These are phyloP conservation scores for Phoronis australis DNA, from an alignment of 2,888 invertebrate species.

Conservation along the genomic window DNA sequence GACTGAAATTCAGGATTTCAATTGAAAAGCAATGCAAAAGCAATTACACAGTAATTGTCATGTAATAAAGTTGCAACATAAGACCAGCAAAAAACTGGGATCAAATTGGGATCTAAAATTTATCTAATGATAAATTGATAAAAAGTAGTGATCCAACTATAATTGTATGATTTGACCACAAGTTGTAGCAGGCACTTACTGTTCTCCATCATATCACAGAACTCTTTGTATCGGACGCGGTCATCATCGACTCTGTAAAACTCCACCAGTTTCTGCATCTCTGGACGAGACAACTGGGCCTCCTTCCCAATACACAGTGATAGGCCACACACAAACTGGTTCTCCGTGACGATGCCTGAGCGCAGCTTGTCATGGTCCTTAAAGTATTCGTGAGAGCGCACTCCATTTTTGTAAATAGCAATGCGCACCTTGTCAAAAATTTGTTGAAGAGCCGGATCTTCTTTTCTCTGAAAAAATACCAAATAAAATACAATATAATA, in stretches of 20 bases:
- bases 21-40: too few species aligned
- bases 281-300: slow-evolving; percentile 43
- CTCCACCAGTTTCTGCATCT: slow-evolving; percentile 48
- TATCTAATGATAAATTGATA: too few species aligned
- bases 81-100: too few species aligned
- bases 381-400: slow-evolving; percentile 50
- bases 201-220: slow-evolving; percentile 52
- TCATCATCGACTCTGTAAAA: slow-evolving; percentile 47
- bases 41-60: too few species aligned
- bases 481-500: neutral
- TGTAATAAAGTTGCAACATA: too few species aligned
- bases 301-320: slow-evolving; percentile 49
- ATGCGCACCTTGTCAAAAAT: slow-evolving; percentile 49
- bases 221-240: slow-evolving; percentile 48
- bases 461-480: slow-evolving; percentile 24
- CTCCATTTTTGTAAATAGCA: slow-evolving; percentile 46
- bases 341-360: slow-evolving; percentile 49
- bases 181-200: too few species aligned
- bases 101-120: too few species aligned
- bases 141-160: too few species aligned
- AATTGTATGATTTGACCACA: too few species aligned
- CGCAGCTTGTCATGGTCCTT: slow-evolving; percentile 49
- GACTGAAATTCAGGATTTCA: too few species aligned
- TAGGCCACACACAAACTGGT: slow-evolving; percentile 51
- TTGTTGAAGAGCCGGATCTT: slow-evolving; percentile 43